phyloP scores from a whole-genome alignment of 1,140 invertebrate genomes.

The Luehdorfia chinensis region DNA sequence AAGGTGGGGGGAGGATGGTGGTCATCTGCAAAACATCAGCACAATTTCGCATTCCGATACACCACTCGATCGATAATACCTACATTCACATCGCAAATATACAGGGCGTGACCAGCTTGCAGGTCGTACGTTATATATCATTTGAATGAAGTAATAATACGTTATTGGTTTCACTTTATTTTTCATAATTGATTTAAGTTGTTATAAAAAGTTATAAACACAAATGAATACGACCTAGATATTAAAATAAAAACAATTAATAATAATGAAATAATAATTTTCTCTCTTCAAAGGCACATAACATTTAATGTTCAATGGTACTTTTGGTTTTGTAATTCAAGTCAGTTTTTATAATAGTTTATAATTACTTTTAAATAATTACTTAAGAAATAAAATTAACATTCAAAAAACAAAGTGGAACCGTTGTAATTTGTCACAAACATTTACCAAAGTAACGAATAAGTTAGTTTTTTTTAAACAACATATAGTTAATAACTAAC shows the following conservation, averaged over 20 bases:
- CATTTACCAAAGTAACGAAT: slow-evolving; percentile 1
- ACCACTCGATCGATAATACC: slow-evolving; percentile 60
- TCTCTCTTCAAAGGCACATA: too few relatives aligned
- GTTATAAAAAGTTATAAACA: too few relatives aligned
- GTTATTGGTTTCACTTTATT: slow-evolving; percentile 34
- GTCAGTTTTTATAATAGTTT: too few relatives aligned
- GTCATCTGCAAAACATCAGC: slow-evolving; percentile 94
- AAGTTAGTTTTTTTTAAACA: slow-evolving; percentile 21
- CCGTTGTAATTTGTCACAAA: slow-evolving; percentile 8
- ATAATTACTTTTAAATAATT: too few relatives aligned
- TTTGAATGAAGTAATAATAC: slow-evolving; percentile 29
- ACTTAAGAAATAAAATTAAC: too few relatives aligned
- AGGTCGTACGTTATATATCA: slow-evolving; percentile 24
- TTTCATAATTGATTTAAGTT: too few relatives aligned
- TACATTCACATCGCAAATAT: slow-evolving; percentile 51
- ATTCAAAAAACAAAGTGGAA: slow-evolving; percentile 8
- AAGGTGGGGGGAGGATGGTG: slow-evolving; percentile 95
- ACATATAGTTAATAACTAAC: slow-evolving; percentile 25
- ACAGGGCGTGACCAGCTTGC: slow-evolving; percentile 38
- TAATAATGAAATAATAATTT: too few relatives aligned
- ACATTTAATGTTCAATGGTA: too few relatives aligned
- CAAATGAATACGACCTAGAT: too few relatives aligned
- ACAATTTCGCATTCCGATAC: slow-evolving; percentile 79
- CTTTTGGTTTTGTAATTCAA: too few relatives aligned
- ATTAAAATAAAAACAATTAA: too few relatives aligned